Evolutionary conservation across 92 coral and sea anemone genomes (phyloP).

Genomic region (Phenganax marumi): DNA sequence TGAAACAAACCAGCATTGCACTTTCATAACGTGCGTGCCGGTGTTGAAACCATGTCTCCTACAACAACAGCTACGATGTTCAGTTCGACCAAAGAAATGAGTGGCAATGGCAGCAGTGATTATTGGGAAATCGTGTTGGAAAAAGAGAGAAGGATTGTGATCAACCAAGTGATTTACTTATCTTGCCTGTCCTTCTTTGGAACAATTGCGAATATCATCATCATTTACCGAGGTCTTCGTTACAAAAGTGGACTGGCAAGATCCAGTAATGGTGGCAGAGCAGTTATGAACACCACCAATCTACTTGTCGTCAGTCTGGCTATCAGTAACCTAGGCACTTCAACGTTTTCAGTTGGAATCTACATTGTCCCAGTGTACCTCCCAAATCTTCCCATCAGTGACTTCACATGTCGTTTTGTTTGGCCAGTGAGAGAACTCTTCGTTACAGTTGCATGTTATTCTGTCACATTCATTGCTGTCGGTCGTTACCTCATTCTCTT

Average conservation of each 20-base stretch:
- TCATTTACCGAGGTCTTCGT: slow-evolving; percentile 3
- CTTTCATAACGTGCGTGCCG: neutral
- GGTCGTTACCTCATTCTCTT: slow-evolving; percentile 30
- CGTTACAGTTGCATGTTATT: slow-evolving; percentile 3
- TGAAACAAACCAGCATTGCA: neutral
- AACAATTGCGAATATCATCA: neutral
- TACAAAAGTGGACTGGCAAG: neutral
- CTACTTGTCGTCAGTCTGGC: slow-evolving; percentile 26
- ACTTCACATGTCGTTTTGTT: slow-evolving; percentile 10
- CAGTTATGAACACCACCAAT: slow-evolving; percentile 2
- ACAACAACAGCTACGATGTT: neutral
- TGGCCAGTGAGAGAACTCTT: slow-evolving; percentile 16
- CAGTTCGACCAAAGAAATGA: neutral
- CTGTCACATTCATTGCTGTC: slow-evolving; percentile 23
- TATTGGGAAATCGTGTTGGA: neutral
- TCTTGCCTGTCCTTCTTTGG: neutral
- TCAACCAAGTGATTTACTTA: neutral
- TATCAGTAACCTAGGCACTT: slow-evolving; percentile 21
- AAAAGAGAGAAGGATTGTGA: neutral
- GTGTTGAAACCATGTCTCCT: neutral
- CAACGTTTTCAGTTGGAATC: slow-evolving; percentile 16
- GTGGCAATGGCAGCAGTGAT: slow-evolving; percentile 1
- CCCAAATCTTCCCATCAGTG: neutral
- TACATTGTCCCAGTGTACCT: neutral
- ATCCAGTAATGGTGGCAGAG: neutral